Conservation (phyloP, 1,140 invertebrate genomes). For the Copidosoma floridanum region DNA sequence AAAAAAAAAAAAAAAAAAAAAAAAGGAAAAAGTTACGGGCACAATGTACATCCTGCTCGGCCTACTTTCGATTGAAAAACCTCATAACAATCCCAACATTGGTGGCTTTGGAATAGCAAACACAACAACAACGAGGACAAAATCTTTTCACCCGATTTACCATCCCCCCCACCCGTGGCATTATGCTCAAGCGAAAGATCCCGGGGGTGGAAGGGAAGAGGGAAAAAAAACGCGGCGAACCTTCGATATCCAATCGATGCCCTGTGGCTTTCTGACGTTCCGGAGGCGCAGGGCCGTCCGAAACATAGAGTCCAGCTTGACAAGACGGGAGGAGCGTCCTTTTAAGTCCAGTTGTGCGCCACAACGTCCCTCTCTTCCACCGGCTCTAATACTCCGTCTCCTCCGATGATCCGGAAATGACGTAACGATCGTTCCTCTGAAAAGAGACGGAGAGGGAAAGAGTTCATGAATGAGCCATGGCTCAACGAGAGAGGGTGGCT, state of each 20-base stretch:
- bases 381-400: background rate
- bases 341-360: background rate
- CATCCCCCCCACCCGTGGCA: background rate
- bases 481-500: too few relatives aligned
- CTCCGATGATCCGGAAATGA: slow-evolving; percentile 6
- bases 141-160: too few relatives aligned
- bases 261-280: background rate
- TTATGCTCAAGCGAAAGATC: background rate
- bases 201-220: background rate
- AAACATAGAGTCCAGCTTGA: background rate
- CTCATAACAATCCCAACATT: too few relatives aligned
- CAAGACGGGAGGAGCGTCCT: background rate
- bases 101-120: too few relatives aligned
- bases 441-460: background rate
- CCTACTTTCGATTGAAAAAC: too few relatives aligned
- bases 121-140: too few relatives aligned
- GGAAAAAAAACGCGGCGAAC: background rate
- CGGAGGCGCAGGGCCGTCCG: background rate
- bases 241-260: slow-evolving; percentile 1
- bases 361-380: background rate
- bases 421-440: slow-evolving; percentile 13
- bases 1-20: too few relatives aligned
- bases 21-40: too few relatives aligned
- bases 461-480: slow-evolving; percentile 11
- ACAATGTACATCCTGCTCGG: too few relatives aligned